Evolutionary conservation across 2,888 invertebrate genomes (phyloP).

Genomic region (Xanthorhoe designata): DNA sequence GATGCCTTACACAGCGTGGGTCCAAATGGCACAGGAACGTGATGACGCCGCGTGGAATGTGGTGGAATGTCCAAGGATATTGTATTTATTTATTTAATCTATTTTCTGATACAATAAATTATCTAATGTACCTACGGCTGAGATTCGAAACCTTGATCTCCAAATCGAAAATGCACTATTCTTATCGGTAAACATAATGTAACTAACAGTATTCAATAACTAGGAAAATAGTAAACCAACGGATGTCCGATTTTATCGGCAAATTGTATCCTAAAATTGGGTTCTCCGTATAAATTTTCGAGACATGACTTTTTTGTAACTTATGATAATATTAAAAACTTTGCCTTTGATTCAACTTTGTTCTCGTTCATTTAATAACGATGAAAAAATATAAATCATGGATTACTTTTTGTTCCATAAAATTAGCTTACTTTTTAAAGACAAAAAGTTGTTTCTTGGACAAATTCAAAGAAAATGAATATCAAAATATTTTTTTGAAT

Average conservation of each 20-base stretch:
- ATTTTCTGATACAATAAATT: too few species aligned
- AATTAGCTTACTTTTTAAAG: conserved; percentile 13
- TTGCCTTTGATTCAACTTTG: conserved; percentile 58
- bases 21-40: too few species aligned
- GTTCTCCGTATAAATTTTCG: conserved; percentile 34
- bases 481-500: not conserved
- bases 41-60: too few species aligned
- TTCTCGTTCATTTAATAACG: conserved; percentile 51
- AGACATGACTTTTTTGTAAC: conserved; percentile 56
- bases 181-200: too few species aligned
- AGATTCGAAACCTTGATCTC: too few species aligned
- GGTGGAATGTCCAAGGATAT: too few species aligned
- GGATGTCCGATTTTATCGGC: not conserved
- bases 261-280: conserved; percentile 5
- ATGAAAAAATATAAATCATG: conserved; percentile 35
- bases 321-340: conserved; percentile 59
- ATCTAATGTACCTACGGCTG: too few species aligned
- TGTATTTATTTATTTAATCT: too few species aligned
- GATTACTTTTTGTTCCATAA: conserved; percentile 24
- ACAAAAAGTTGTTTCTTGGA: not conserved
- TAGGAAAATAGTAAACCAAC: too few species aligned
- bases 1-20: too few species aligned
- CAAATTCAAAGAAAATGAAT: not conserved
- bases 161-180: too few species aligned
- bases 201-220: too few species aligned